Evolutionary conservation across 2,113 vertebrate species (phyloP).

Genomic region (Sebastes schlegelii): DNA sequence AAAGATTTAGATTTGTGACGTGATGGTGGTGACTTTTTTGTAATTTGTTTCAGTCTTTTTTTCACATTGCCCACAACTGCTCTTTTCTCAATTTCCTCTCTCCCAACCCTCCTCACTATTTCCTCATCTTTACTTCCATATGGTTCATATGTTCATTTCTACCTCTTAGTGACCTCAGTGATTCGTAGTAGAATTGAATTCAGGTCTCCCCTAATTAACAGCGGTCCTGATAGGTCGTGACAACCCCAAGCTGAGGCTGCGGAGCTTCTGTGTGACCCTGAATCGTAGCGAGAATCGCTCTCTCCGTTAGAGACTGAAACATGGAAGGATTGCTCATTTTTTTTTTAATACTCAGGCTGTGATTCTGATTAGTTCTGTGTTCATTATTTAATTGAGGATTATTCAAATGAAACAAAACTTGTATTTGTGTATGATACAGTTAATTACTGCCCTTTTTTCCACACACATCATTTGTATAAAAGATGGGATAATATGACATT

Average conservation of each 20-base stretch:
- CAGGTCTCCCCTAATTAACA: slow-evolving; percentile 49
- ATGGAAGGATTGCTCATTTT: background rate
- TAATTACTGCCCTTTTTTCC: background rate
- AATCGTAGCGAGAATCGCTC: background rate
- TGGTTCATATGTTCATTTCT: slow-evolving; percentile 51
- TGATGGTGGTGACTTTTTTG: background rate
- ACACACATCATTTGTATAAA: background rate
- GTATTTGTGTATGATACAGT: no score
- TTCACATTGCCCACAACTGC: background rate
- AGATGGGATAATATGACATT: background rate
- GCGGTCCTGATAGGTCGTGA: slow-evolving; percentile 20
- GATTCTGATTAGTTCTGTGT: background rate
- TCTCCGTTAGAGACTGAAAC: background rate
- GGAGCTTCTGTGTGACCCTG: slow-evolving; percentile 8
- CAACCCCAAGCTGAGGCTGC: slow-evolving; percentile 46
- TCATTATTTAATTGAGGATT: background rate
- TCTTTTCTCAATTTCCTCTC: background rate
- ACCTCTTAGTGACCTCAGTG: slow-evolving; percentile 43
- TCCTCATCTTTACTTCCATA: slow-evolving; percentile 15
- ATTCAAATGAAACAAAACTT: background rate
- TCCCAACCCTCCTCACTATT: background rate
- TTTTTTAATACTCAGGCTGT: background rate
- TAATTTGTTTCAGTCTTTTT: background rate
- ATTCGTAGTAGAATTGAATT: slow-evolving; percentile 41
- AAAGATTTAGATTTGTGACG: background rate